A percentile compares a stretch with the other conserved stretches of the same genome.
Evolutionary conservation across 2,888 invertebrate genomes (phyloP).

Genomic region (Nemotelus nigrinus): DNA sequence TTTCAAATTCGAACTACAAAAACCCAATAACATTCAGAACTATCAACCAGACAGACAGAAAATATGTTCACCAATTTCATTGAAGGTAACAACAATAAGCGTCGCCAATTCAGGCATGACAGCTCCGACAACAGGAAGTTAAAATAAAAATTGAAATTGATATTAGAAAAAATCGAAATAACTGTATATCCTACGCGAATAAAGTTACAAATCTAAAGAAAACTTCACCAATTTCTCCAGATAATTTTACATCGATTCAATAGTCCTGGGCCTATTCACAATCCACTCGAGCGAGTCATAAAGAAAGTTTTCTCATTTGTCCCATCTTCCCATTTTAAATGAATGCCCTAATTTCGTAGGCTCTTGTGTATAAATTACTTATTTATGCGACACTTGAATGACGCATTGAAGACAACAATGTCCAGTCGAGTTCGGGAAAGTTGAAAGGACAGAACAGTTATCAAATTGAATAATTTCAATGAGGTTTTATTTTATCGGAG

Average conservation of each 20-base stretch:
- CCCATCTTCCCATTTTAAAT: constrained; percentile 41
- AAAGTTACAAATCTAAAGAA: neutral
- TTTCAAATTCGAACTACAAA: no score
- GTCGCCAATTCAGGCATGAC: neutral
- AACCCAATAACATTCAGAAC: no score
- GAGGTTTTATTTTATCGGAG: no score
- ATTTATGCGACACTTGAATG: constrained; percentile 44
- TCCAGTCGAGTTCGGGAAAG: neutral
- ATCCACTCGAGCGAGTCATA: constrained; percentile 21
- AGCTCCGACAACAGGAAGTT: constrained; percentile 7
- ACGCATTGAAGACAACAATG: constrained; percentile 30
- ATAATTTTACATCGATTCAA: constrained; percentile 41
- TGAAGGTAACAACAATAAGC: neutral
- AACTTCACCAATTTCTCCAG: constrained; percentile 24
- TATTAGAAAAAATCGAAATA: constrained; percentile 9
- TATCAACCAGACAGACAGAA: constrained; percentile 29
- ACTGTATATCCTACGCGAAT: constrained; percentile 13
- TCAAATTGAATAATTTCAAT: no score
- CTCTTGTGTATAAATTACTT: constrained; percentile 49
- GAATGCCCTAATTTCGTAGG: constrained; percentile 33
- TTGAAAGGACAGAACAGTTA: neutral
- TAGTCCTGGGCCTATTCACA: constrained; percentile 33
- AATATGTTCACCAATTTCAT: constrained; percentile 21
- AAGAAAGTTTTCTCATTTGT: constrained; percentile 25
- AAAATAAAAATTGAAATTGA: constrained; percentile 22